Evolutionary conservation across 64 coral and sea anemone species (phyloP), one percentile per base, ranked within the genome.

Genomic region (Stichodactyla mertensii): DNA sequence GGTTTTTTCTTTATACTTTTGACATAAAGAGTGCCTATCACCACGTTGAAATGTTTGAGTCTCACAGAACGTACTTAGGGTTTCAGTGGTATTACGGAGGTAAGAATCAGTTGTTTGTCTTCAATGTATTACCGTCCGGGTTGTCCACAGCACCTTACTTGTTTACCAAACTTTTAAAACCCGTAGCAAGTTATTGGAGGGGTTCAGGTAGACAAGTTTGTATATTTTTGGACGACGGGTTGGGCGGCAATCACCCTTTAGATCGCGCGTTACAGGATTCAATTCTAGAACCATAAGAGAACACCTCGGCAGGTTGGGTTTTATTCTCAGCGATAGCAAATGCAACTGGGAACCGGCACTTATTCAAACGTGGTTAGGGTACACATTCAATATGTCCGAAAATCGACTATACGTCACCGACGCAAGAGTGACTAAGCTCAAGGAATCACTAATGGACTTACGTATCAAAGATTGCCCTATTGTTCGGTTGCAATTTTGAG

Each of bases 1-100:
- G 86, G 1, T 82, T 19, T 77, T 82, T 52, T 51, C 9, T 52
- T 23, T 82, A 9, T 82, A 51, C 79, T 10, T 82, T 82, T 52
- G 86, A 88, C 16, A 51, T 78, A 52, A 88, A 88, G 87, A 87
- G 87, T 81, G 87, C 71, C 82, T 88, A 54, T 59, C 36, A 45
- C 36, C 36, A 45, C 36, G 36, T 77, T 77, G 71, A 77, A 77
- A 77, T 77, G 27, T 69, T 77, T 77, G 71, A 77, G 16, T 27
- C 22, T 22, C 71, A 77, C 45, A 10, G 71, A 10, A 77, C 20
- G 10, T 77, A 77, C 18, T 22, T 77, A 19, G 71, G 71, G 0
- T 77, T 77, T 77, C 71, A 77, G 45, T 45, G 26, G 6, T 18
- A 55, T 19, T 6, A 55, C 57, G 15, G 16, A 52, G 11, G 24